These are phyloP conservation scores for Paratilapia polleni DNA, from an alignment of 2,113 vertebrate species.

Conservation along the genomic window DNA sequence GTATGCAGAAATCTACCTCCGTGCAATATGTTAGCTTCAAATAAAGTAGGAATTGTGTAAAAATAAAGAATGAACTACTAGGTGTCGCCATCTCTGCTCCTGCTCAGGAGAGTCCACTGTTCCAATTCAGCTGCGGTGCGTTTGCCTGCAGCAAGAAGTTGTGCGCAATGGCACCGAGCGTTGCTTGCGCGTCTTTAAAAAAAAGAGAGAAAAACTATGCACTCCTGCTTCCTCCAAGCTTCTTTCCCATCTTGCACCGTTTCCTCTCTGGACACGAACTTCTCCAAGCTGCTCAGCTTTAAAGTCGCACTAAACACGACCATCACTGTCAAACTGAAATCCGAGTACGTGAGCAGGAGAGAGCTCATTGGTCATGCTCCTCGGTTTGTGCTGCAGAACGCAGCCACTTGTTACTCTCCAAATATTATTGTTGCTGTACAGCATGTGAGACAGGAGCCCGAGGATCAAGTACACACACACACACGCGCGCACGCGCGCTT, in stretches of 20 bases:
- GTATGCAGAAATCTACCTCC: constrained; percentile 85
- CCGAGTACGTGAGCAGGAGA: constrained; percentile 52
- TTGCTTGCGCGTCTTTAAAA: constrained; percentile 38
- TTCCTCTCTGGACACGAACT: constrained; percentile 36
- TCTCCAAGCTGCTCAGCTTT: constrained; percentile 59
- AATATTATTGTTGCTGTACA: constrained; percentile 69
- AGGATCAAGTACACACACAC: constrained; percentile 39
- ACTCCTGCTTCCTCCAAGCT: constrained; percentile 1
- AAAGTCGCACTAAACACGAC: constrained; percentile 53
- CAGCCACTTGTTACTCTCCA: constrained; percentile 76
- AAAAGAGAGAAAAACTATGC: not conserved
- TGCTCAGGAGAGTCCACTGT: constrained; percentile 14
- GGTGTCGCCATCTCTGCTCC: constrained; percentile 70
- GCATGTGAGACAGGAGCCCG: constrained; percentile 54
- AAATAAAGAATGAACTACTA: constrained; percentile 32
- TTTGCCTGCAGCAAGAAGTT: constrained; percentile 25
- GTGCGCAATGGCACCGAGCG: constrained; percentile 42
- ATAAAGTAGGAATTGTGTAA: constrained; percentile 56
- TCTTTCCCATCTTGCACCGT: constrained; percentile 46
- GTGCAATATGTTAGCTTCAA: constrained; percentile 53
- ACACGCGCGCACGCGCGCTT: not conserved
- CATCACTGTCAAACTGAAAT: constrained; percentile 48
- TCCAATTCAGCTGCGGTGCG: not conserved
- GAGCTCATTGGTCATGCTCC: constrained; percentile 67
- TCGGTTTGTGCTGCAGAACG: constrained; percentile 43